These are phyloP conservation scores for Drosophila mojavensis DNA, from an alignment of 1,140 invertebrate genomes.

Conservation along the genomic window DNA sequence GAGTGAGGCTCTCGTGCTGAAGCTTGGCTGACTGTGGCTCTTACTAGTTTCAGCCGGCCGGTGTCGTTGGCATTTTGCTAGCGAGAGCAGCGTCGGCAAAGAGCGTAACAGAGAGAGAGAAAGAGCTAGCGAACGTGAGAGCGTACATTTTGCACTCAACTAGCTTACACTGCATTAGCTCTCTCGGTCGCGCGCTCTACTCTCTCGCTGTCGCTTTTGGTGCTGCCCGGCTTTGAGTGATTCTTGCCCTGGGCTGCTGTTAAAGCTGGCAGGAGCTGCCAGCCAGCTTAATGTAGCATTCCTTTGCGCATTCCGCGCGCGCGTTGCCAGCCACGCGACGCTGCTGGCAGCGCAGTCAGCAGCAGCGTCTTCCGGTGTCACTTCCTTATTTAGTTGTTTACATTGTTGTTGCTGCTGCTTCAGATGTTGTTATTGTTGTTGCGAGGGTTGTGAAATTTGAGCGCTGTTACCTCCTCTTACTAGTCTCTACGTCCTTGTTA, in stretches of 20 bases:
- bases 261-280: slow-evolving; percentile 24
- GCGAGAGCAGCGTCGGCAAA: slow-evolving; percentile 9
- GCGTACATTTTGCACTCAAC: slow-evolving; percentile 33
- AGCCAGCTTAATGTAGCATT: slow-evolving; percentile 46
- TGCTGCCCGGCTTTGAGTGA: slow-evolving; percentile 35
- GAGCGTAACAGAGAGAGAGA: slow-evolving; percentile 2
- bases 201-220: slow-evolving; percentile 8
- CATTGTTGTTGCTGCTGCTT: slow-evolving; percentile 42
- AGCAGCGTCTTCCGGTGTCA: slow-evolving; percentile 69
- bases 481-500: slow-evolving; percentile 53
- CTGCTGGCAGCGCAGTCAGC: slow-evolving; percentile 22
- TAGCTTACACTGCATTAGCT: neutral
- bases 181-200: slow-evolving; percentile 1
- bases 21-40: slow-evolving; percentile 46
- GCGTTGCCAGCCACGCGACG: slow-evolving; percentile 48
- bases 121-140: slow-evolving; percentile 10
- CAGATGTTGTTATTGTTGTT: slow-evolving; percentile 31
- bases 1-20: slow-evolving; percentile 6
- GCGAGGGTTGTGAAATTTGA: slow-evolving; percentile 46
- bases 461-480: slow-evolving; percentile 9
- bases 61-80: slow-evolving; percentile 68
- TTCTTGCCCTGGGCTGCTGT: slow-evolving; percentile 44
- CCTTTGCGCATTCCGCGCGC: slow-evolving; percentile 68
- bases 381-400: slow-evolving; percentile 82
- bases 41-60: slow-evolving; percentile 80